Conservation (phyloP, 2,113 vertebrate genomes). For the Toxotes jaculatrix region DNA sequence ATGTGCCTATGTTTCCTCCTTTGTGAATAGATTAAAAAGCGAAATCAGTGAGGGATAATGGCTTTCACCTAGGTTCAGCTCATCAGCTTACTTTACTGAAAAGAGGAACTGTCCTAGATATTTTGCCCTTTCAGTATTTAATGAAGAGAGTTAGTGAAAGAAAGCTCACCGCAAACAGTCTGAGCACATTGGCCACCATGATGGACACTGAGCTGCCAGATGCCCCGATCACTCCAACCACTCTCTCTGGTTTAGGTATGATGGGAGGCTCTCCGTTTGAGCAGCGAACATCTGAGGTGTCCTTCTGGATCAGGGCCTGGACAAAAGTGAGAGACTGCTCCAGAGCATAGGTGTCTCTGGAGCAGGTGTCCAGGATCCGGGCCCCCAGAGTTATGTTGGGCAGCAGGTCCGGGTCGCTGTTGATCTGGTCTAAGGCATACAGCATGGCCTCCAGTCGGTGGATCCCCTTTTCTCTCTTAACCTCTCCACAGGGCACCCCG, state of each 20-base stretch:
- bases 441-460: conserved; percentile 94
- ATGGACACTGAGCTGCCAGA: conserved; percentile 91
- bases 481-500: conserved; percentile 87
- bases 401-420: conserved; percentile 89
- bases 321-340: conserved; percentile 93
- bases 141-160: background rate
- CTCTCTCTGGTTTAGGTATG: conserved; percentile 87
- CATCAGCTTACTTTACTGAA: conserved; percentile 2
- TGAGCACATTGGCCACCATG: conserved; percentile 94
- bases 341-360: too few species aligned
- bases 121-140: background rate
- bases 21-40: conserved; percentile 2
- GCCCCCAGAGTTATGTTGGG: conserved; percentile 92
- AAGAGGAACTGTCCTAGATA: background rate
- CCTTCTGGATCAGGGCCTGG: conserved; percentile 89
- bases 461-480: conserved; percentile 93
- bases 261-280: conserved; percentile 88
- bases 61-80: background rate
- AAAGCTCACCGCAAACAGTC: conserved; percentile 88
- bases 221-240: conserved; percentile 91
- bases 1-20: background rate
- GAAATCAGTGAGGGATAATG: background rate
- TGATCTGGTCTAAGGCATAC: conserved; percentile 93
- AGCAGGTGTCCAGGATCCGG: conserved; percentile 92
- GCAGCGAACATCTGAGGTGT: conserved; percentile 87